Evolutionary conservation across 30 jellyfish, hydroid and myxozoan species (phyloP).

Genomic region (Sanderia malayensis): DNA sequence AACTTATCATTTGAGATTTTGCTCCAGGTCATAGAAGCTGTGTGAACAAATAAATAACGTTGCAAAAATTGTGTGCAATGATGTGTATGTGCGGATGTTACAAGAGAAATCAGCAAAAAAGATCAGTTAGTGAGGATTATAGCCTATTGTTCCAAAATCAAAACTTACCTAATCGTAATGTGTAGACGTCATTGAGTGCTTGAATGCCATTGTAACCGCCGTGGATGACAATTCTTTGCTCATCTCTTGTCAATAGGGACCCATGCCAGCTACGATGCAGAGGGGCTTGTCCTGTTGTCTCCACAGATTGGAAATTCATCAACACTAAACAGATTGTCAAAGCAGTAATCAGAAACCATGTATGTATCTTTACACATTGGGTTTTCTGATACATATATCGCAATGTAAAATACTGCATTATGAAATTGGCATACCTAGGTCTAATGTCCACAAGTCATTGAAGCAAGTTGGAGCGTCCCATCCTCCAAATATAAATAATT

Average conservation of each 20-base stretch:
- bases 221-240: constrained; percentile 31
- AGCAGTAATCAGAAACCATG: too few relatives aligned
- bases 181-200: constrained; percentile 56
- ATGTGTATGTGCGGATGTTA: too few relatives aligned
- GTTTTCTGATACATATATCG: too few relatives aligned
- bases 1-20: constrained; percentile 14
- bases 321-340: constrained; percentile 51
- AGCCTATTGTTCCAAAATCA: too few relatives aligned
- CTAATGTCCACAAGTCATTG: constrained; percentile 67
- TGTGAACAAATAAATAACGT: too few relatives aligned
- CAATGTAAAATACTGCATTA: too few relatives aligned
- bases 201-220: constrained; percentile 84
- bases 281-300: constrained; percentile 57
- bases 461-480: constrained; percentile 92
- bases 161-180: constrained; percentile 46
- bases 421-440: constrained; percentile 62
- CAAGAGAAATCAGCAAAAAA: too few relatives aligned
- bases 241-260: constrained; percentile 38
- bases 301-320: constrained; percentile 51
- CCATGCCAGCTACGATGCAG: constrained; percentile 90
- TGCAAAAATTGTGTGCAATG: too few relatives aligned
- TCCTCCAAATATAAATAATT: constrained; percentile 75
- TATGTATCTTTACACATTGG: too few relatives aligned
- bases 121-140: too few relatives aligned
- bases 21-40: constrained; percentile 44